Conservation (phyloP, 2,113 vertebrate genomes). For the Salminus brasiliensis region DNA sequence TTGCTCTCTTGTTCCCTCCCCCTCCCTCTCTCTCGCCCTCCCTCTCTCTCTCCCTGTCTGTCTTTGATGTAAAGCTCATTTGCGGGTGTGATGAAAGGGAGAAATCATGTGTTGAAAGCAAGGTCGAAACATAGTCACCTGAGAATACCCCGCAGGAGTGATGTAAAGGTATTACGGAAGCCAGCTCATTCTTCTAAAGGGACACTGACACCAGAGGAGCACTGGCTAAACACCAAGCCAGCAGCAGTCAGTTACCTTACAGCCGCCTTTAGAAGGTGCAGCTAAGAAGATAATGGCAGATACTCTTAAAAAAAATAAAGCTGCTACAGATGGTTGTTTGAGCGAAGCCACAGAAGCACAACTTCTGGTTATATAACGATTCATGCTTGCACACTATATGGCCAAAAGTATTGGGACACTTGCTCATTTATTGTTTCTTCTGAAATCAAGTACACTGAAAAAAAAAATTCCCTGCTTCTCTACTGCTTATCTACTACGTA, state of each 20-base stretch:
- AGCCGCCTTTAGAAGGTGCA: neutral
- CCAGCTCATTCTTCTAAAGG: neutral
- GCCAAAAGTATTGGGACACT: no score
- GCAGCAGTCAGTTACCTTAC: neutral
- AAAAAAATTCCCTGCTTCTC: no score
- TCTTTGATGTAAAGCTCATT: conserved; percentile 35
- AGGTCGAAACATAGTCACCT: conserved; percentile 25
- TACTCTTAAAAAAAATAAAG: no score
- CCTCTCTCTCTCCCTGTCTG: conserved; percentile 12
- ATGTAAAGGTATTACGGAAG: conserved; percentile 5
- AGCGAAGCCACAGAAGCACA: no score
- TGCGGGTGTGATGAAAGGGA: conserved; percentile 33
- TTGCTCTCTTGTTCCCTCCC: conserved; percentile 1
- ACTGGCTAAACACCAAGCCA: neutral
- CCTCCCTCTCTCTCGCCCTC: neutral
- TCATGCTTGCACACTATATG: no score
- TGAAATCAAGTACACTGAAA: no score
- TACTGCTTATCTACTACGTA: no score
- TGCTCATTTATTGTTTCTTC: no score
- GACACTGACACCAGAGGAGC: neutral
- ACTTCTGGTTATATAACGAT: no score
- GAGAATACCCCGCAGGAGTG: neutral
- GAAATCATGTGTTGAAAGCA: conserved; percentile 19
- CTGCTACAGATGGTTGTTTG: no score
- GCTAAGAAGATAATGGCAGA: no score